Evolutionary conservation across 2,113 vertebrate genomes (phyloP), one percentile per base, ranked within the genome.

Genomic region (Eidolon helvum): DNA sequence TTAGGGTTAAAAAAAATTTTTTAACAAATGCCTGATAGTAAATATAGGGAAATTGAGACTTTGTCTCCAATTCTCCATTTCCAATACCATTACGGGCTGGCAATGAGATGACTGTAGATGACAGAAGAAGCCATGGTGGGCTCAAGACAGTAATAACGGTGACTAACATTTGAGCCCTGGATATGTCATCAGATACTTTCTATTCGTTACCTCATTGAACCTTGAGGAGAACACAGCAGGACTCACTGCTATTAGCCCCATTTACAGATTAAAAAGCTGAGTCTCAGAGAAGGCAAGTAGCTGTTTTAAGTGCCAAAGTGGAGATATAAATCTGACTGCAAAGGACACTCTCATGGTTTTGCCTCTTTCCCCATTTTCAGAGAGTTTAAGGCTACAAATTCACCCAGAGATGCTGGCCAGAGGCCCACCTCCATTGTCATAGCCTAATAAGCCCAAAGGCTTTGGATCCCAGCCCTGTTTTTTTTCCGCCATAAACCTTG

Each of bases 141-240:
- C 10, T 72, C 72, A 6, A 0, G 0, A 10, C 50, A 16, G 0
- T 15, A 4, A 57, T 0, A 38, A 33, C 2, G 2, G 3, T 7
- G 79, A 35, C 21, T 30, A 7, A 12, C 0, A 3, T 28, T 15
- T 4, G 24, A 24, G 16, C 57, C 19, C 35, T 30, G 63, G 33
- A 0, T 10, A 4, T 24, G 50, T 15, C 35, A 38, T 11, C 75
- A 22, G n/a, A 57, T 2, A 33, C 19, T 48, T 61, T 18, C n/a
- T 61, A 11, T 48, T 85, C 28, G 7, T 28, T 21, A 16, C n/a
- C 0, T 12, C 33, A 10, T 3, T 38, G 35, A 35, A 11, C 33
- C 12, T 4, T 5, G n/a, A n/a, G 33, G 40, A 80, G 74, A 77
- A 53, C 8, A 15, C 68, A 33, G n/a, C 40, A 53, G 18, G 14